These are phyloP conservation scores for Hypomesus transpacificus DNA, from an alignment of 2,113 vertebrate species.

Conservation along the genomic window DNA sequence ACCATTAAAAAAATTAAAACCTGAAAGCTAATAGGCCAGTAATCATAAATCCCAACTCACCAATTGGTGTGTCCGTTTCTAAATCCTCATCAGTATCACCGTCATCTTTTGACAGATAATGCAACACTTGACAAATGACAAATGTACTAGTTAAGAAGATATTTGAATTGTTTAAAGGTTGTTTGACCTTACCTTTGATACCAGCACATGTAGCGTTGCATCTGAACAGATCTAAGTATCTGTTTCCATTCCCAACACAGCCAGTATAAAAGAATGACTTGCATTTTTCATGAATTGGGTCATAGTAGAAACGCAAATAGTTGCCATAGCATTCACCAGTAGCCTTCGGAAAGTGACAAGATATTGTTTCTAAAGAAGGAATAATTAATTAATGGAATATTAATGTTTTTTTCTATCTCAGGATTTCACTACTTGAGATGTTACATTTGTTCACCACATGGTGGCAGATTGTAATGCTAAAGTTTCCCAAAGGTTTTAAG, in stretches of 20 bases:
- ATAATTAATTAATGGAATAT: constrained; percentile 5
- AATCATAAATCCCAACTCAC: constrained; percentile 42
- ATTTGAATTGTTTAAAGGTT: not conserved
- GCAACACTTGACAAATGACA: not conserved
- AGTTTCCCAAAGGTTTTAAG: too few relatives aligned
- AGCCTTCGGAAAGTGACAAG: constrained; percentile 44
- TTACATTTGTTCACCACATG: constrained; percentile 45
- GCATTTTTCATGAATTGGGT: constrained; percentile 52
- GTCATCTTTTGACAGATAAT: constrained; percentile 38
- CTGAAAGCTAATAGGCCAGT: not conserved
- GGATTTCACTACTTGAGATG: not conserved
- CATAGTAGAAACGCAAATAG: constrained; percentile 52
- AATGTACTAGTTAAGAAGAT: not conserved
- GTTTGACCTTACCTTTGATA: constrained; percentile 49
- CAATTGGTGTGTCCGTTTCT: constrained; percentile 63
- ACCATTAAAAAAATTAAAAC: not conserved
- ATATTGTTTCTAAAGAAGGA: constrained; percentile 31
- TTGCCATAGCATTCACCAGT: constrained; percentile 29
- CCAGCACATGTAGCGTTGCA: constrained; percentile 68
- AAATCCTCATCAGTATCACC: constrained; percentile 28
- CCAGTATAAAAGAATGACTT: constrained; percentile 60
- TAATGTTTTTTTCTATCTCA: not conserved
- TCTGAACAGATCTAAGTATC: constrained; percentile 15
- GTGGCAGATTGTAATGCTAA: constrained; percentile 32
- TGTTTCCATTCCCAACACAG: constrained; percentile 66